A percentile compares a stretch with the other conserved stretches of the same genome.
These are phyloP conservation scores for Tenodera sinensis DNA, from an alignment of 2,888 invertebrate genomes.

Conservation along the genomic window DNA sequence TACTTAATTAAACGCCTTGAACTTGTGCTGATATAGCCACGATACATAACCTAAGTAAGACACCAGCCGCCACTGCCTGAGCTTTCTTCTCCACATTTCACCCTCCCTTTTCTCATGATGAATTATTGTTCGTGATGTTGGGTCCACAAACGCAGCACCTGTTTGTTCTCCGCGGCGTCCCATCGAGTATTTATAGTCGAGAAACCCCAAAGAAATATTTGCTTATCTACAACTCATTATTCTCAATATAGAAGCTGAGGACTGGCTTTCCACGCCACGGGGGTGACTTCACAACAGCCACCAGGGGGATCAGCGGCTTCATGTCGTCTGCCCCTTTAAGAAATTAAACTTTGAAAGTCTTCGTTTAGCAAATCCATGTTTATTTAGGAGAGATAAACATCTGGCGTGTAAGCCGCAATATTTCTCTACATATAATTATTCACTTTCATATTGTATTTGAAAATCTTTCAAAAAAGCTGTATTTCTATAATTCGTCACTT, in stretches of 20 bases:
- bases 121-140: slow-evolving; percentile 8
- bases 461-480: no score
- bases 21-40: no score
- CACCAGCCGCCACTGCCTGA: neutral
- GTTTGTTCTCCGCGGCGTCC: neutral
- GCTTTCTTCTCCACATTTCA: neutral
- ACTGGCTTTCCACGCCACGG: neutral
- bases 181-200: neutral
- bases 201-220: neutral
- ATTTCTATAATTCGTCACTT: no score
- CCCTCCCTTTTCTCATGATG: neutral
- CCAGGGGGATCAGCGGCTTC: neutral
- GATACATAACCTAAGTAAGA: no score
- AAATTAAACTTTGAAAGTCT: no score
- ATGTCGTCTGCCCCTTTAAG: neutral
- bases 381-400: no score
- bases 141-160: slow-evolving; percentile 2
- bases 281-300: neutral
- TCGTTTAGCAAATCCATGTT: no score
- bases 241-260: neutral
- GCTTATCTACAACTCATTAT: slow-evolving; percentile 1
- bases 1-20: no score
- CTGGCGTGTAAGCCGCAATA: no score
- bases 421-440: no score
- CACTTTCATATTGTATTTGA: no score